Conservation (phyloP, 2,113 vertebrate genomes). For the Scortum barcoo region DNA sequence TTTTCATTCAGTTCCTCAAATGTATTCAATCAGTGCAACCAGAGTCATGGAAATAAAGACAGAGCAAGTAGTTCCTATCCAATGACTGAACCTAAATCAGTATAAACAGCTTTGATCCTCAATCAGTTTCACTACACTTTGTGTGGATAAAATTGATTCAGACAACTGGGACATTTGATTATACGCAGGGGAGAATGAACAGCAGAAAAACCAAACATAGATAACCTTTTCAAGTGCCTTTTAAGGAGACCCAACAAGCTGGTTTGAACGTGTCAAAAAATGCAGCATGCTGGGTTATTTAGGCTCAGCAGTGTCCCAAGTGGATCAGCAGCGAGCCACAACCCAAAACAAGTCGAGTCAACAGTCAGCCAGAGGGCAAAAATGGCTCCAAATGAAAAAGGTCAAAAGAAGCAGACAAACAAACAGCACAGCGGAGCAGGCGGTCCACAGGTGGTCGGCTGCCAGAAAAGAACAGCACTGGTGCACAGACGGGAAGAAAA, state of each 20-base stretch:
- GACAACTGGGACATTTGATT: not conserved
- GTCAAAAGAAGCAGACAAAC: slow-evolving; percentile 27
- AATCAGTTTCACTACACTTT: not conserved
- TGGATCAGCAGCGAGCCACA: slow-evolving; percentile 6
- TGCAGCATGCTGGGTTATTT: slow-evolving; percentile 27
- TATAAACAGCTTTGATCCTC: not conserved
- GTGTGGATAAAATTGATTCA: not conserved
- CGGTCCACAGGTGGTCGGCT: slow-evolving; percentile 19
- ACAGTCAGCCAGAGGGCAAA: not conserved
- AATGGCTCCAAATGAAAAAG: slow-evolving; percentile 19
- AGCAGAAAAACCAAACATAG: not conserved
- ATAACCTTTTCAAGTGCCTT: not conserved
- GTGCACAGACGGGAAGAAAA: not conserved
- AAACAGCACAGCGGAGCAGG: slow-evolving; percentile 24
- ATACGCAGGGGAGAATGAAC: not conserved
- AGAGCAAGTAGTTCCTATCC: not conserved
- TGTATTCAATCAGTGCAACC: not conserved
- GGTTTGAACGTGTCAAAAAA: not conserved
- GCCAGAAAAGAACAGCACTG: not conserved
- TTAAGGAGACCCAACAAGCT: not conserved
- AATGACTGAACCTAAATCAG: not conserved
- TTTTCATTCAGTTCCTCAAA: not conserved
- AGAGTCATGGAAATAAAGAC: not conserved
- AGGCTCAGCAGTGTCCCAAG: slow-evolving; percentile 1
- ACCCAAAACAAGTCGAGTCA: slow-evolving; percentile 25